phyloP scores from a whole-genome alignment of 2,888 invertebrate species.

The Dilophus febrilis region DNA sequence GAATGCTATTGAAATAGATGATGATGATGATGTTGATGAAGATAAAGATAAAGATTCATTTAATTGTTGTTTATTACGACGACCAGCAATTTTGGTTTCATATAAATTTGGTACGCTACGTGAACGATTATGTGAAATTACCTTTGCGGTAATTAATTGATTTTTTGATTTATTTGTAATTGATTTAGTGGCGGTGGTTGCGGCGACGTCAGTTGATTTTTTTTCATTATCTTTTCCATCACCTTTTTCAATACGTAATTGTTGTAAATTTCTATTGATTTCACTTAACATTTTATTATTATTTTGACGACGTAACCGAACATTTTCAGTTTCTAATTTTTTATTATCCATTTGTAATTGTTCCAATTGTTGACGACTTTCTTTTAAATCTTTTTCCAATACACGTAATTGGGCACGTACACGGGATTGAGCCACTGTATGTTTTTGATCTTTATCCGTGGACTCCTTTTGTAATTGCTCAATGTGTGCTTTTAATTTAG shows the following conservation, averaged over 20 bases:
- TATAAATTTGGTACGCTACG: too few relatives aligned
- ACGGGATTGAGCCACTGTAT: conserved; percentile 52
- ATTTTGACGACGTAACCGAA: conserved; percentile 36
- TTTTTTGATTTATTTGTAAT: not conserved
- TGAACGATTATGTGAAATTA: too few relatives aligned
- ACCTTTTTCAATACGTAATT: conserved; percentile 27
- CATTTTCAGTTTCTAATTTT: conserved; percentile 40
- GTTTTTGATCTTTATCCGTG: conserved; percentile 53
- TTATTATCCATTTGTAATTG: conserved; percentile 48
- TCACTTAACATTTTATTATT: conserved; percentile 59
- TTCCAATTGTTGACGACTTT: conserved; percentile 46
- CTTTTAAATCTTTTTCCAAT: conserved; percentile 50
- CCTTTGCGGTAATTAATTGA: too few relatives aligned
- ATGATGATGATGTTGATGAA: too few relatives aligned
- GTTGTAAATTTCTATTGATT: conserved; percentile 47
- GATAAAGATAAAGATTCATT: too few relatives aligned
- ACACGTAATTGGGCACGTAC: conserved; percentile 56
- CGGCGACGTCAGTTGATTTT: not conserved
- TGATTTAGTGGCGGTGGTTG: not conserved
- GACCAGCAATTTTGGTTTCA: too few relatives aligned
- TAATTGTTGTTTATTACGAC: too few relatives aligned
- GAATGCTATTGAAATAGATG: too few relatives aligned
- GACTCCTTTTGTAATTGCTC: conserved; percentile 46
- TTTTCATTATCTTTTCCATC: conserved; percentile 18
- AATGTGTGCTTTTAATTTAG: conserved; percentile 45